These are phyloP conservation scores for Monochamus saltuarius DNA, from an alignment of 1,140 invertebrate species.

Conservation along the genomic window DNA sequence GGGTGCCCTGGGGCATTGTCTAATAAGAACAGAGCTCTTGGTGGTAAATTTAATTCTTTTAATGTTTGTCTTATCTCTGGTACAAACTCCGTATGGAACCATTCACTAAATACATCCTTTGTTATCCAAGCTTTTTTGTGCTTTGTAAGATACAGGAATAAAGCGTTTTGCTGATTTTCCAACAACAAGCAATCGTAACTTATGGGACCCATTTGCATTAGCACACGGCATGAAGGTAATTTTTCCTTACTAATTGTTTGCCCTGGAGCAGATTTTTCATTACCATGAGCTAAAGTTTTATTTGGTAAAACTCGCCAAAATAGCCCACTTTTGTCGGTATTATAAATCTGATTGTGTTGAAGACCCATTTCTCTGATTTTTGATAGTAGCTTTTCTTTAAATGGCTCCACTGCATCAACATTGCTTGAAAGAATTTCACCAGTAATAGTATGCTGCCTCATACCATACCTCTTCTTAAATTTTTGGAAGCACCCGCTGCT, in stretches of 20 bases:
- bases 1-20: slow-evolving; percentile 45
- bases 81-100: slow-evolving; percentile 26
- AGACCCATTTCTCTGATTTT: slow-evolving; percentile 22
- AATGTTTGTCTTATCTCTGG: slow-evolving; percentile 13
- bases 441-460: slow-evolving; percentile 44
- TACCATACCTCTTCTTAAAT: slow-evolving; percentile 48
- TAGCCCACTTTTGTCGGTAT: slow-evolving; percentile 28
- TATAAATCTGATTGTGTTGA: slow-evolving; percentile 24
- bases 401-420: slow-evolving; percentile 28
- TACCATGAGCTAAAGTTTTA: slow-evolving; percentile 14
- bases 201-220: slow-evolving; percentile 46
- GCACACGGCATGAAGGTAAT: slow-evolving; percentile 47
- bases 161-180: slow-evolving; percentile 36
- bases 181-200: slow-evolving; percentile 45
- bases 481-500: slow-evolving; percentile 49
- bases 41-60: slow-evolving; percentile 22
- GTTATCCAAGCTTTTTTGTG: slow-evolving; percentile 38
- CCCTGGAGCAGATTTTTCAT: slow-evolving; percentile 10
- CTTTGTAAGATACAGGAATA: slow-evolving; percentile 46
- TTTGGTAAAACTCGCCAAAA: slow-evolving; percentile 24
- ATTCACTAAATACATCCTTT: slow-evolving; percentile 22
- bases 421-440: slow-evolving; percentile 45
- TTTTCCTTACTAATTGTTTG: slow-evolving; percentile 44
- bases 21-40: slow-evolving; percentile 33
- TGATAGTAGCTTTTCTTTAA: slow-evolving; percentile 29